Percentiles rank a stretch among this genome's conserved stretches.
Conservation (phyloP, 2,888 invertebrate species). For the Athetis lepigone region DNA sequence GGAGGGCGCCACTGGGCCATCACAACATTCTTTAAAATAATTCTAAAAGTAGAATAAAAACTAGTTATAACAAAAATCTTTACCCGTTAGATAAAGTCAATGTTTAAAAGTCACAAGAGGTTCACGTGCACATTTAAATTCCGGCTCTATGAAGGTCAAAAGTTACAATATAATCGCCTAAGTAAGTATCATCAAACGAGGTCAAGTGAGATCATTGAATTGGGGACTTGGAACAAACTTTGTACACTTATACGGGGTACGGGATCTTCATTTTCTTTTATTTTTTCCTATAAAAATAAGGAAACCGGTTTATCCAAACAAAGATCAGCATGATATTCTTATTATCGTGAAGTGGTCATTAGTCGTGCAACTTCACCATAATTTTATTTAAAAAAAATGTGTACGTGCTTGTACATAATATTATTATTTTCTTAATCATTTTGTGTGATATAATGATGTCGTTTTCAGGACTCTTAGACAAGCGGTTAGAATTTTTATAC, state of each 20-base stretch:
- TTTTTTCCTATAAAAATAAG: neutral
- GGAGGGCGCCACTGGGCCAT: too few relatives aligned
- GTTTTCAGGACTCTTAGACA: neutral
- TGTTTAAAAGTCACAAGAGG: neutral
- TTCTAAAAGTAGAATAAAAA: too few relatives aligned
- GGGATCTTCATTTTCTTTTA: constrained; percentile 9
- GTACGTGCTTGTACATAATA: constrained; percentile 8
- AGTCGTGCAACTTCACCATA: constrained; percentile 16
- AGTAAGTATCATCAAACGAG: constrained; percentile 38
- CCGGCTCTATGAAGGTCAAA: constrained; percentile 1
- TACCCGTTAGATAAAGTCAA: neutral
- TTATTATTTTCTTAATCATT: neutral
- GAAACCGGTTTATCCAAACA: neutral
- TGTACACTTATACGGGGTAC: neutral
- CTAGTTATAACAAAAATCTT: too few relatives aligned
- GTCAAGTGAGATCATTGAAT: constrained; percentile 50
- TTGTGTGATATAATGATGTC: neutral
- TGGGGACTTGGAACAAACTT: constrained; percentile 44
- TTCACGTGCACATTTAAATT: constrained; percentile 11
- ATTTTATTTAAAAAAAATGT: neutral
- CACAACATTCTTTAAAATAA: too few relatives aligned
- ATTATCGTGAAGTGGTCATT: constrained; percentile 27
- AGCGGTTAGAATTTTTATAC: neutral
- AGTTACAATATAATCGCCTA: constrained; percentile 33
- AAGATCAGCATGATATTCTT: constrained; percentile 38